Percentiles rank a stretch among this genome's conserved stretches.
Evolutionary conservation across 1,140 invertebrate species (phyloP).

Genomic region (Microplitis demolitor): DNA sequence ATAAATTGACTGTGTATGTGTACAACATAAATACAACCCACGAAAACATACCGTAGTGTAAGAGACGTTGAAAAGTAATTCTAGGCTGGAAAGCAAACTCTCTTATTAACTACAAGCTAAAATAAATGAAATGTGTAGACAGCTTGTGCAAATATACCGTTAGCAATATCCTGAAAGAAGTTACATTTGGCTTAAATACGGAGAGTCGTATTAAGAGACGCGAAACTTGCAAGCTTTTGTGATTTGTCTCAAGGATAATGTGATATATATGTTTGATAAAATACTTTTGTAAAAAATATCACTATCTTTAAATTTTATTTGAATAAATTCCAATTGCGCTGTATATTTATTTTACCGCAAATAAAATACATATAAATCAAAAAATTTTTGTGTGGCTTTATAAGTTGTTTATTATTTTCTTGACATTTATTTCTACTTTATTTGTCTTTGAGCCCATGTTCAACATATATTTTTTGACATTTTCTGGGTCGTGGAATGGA

Average conservation of each 20-base stretch:
- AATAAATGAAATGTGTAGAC: constrained; percentile 12
- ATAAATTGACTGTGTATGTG: constrained; percentile 10
- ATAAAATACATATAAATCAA: not conserved
- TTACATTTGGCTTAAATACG: not conserved
- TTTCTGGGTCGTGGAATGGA: constrained; percentile 11
- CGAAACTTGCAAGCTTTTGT: constrained; percentile 5
- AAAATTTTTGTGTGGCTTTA: not conserved
- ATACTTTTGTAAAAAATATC: not conserved
- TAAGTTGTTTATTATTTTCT: not conserved
- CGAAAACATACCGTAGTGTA: constrained; percentile 3
- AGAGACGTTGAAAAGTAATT: constrained; percentile 38
- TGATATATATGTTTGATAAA: constrained; percentile 7
- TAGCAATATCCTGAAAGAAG: constrained; percentile 19
- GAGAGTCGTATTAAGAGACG: not conserved
- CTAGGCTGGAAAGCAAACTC: constrained; percentile 58
- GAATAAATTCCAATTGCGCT: not conserved
- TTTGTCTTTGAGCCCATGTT: constrained; percentile 2
- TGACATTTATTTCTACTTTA: constrained; percentile 17
- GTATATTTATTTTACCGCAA: not conserved
- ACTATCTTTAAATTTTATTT: not conserved
- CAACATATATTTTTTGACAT: constrained; percentile 20
- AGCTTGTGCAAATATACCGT: constrained; percentile 27
- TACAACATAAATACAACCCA: not conserved
- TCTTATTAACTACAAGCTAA: not conserved
- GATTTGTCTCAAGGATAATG: not conserved